Conservation (phyloP, 37 sponge, comb jelly and placozoan species). For the Theonella swinhoei region DNA sequence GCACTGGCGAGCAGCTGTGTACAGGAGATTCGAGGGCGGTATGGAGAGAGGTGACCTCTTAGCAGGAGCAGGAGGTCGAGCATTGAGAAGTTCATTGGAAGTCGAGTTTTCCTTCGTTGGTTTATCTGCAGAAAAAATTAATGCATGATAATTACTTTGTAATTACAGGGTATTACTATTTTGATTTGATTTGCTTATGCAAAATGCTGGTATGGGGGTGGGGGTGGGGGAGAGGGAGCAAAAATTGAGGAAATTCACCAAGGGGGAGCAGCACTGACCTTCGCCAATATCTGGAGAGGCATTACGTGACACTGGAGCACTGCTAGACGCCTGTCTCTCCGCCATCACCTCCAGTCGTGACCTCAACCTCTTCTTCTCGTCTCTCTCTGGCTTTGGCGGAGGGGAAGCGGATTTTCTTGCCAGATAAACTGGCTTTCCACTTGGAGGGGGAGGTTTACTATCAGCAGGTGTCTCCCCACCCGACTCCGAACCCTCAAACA, state of each 20-base stretch:
- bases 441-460: no score
- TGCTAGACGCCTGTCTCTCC: neutral
- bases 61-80: neutral
- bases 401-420: neutral
- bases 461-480: no score
- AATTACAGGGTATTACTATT: neutral
- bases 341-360: slow-evolving; percentile 7
- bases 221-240: no score
- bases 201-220: no score
- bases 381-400: slow-evolving; percentile 3
- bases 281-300: slow-evolving; percentile 23
- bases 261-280: no score
- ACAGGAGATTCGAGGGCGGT: neutral
- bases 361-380: neutral
- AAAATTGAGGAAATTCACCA: no score
- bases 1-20: slow-evolving; percentile 30
- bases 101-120: neutral
- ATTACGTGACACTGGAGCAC: slow-evolving; percentile 42
- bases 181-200: no score
- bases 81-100: neutral
- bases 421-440: neutral
- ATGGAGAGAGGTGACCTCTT: neutral
- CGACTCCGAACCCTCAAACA: neutral
- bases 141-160: slow-evolving; percentile 10
- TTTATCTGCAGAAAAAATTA: neutral